Percentiles rank a stretch among this genome's conserved stretches.
Evolutionary conservation across 2,113 vertebrate genomes (phyloP).

Genomic region (Thryonomys swinderianus): DNA sequence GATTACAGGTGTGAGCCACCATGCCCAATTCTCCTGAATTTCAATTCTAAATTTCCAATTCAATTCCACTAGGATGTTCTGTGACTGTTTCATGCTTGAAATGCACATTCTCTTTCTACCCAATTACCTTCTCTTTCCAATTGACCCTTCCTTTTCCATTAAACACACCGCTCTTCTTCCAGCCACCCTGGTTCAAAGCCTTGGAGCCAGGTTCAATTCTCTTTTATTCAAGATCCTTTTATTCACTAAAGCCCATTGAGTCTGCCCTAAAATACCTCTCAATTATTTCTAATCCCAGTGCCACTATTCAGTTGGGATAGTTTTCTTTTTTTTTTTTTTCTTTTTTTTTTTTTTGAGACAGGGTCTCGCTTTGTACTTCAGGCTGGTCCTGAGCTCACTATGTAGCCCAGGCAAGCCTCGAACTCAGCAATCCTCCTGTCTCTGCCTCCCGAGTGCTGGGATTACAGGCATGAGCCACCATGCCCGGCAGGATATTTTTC

Average conservation of each 20-base stretch:
- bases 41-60: slow-evolving; percentile 9
- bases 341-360: background rate
- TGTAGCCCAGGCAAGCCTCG: no score
- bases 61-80: background rate
- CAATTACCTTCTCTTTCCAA: background rate
- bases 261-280: background rate
- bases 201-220: background rate
- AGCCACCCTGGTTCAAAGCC: slow-evolving; percentile 25
- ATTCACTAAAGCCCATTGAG: background rate
- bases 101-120: background rate
- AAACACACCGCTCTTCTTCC: background rate
- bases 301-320: background rate
- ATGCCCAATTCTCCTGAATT: no score
- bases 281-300: background rate
- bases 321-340: background rate
- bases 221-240: background rate
- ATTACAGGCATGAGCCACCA: no score
- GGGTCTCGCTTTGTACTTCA: no score
- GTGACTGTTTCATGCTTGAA: background rate
- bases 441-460: no score
- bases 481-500: background rate
- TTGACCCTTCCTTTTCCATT: background rate
- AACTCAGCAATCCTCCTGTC: no score
- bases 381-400: no score
- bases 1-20: no score